phyloP scores from a whole-genome alignment of 2,797 vertebrate species.

The Tachyglossus aculeatus region DNA sequence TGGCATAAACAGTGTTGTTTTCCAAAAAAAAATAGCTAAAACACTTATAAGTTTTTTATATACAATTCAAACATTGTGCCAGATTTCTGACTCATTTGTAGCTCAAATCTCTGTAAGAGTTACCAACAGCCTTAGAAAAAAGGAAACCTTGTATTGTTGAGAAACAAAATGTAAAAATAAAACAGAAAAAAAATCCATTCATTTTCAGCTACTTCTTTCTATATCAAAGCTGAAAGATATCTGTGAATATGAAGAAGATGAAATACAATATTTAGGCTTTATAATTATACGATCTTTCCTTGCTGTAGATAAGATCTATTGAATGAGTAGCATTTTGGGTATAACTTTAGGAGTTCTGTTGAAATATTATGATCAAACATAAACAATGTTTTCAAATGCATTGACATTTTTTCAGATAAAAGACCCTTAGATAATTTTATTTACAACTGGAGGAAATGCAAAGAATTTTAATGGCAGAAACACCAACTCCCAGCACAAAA shows the following conservation, averaged over 20 bases:
- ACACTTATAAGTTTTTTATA: background rate
- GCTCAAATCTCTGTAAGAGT: background rate
- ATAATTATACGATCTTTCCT: constrained; percentile 8
- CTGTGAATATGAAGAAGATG: constrained; percentile 38
- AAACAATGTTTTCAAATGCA: background rate
- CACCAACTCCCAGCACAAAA: background rate
- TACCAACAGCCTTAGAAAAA: background rate
- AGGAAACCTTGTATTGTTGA: background rate
- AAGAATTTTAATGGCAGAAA: constrained; percentile 47
- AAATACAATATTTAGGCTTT: constrained; percentile 23
- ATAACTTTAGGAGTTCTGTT: no score
- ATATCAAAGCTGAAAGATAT: constrained; percentile 49
- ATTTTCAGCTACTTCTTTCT: constrained; percentile 28
- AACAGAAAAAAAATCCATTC: constrained; percentile 14
- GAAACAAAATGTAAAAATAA: constrained; percentile 16
- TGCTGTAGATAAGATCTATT: no score
- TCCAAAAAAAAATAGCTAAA: no score
- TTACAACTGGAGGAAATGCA: constrained; percentile 56
- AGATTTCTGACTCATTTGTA: background rate
- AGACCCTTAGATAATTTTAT: constrained; percentile 15
- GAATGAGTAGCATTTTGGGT: no score
- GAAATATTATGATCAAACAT: background rate
- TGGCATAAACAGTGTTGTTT: no score
- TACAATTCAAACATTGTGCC: background rate
- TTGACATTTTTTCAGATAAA: background rate